phyloP scores from a whole-genome alignment of 2,888 invertebrate species.

The Epinotia bilunana region DNA sequence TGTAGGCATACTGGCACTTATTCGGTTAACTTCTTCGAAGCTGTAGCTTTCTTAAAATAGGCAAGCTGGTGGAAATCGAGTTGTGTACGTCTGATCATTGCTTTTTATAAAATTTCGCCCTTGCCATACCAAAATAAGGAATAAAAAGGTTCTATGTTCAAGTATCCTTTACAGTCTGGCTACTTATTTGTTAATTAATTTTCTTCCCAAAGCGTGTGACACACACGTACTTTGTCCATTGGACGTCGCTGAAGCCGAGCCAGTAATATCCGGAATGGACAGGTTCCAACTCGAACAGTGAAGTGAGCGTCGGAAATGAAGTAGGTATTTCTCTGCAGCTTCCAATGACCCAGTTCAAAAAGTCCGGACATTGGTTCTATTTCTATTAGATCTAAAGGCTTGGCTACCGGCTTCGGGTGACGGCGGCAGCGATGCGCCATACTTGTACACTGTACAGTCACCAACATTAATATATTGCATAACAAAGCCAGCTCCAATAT shows the following conservation, averaged over 20 bases:
- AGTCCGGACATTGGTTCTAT: constrained; percentile 1
- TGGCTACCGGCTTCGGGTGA: no score
- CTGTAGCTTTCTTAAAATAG: no score
- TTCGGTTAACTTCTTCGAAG: no score
- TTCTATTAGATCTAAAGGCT: not conserved
- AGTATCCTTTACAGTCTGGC: not conserved
- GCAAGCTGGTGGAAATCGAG: not conserved
- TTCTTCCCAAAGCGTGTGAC: not conserved
- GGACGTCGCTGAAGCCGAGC: not conserved
- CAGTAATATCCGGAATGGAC: constrained; percentile 15
- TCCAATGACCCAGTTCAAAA: not conserved
- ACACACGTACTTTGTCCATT: not conserved
- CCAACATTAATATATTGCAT: no score
- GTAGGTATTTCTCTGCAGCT: not conserved
- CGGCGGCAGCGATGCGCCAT: no score
- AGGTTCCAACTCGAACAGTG: not conserved
- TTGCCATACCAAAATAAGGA: not conserved
- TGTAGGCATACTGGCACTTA: no score
- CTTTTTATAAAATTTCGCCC: not conserved
- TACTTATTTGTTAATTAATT: not conserved
- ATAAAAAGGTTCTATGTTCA: not conserved
- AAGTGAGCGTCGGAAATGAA: constrained; percentile 6
- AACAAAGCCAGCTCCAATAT: no score
- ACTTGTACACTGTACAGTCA: no score
- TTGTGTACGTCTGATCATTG: not conserved